Evolutionary conservation across 2,888 invertebrate species (phyloP).

Genomic region (Caenorhabditis virilis): DNA sequence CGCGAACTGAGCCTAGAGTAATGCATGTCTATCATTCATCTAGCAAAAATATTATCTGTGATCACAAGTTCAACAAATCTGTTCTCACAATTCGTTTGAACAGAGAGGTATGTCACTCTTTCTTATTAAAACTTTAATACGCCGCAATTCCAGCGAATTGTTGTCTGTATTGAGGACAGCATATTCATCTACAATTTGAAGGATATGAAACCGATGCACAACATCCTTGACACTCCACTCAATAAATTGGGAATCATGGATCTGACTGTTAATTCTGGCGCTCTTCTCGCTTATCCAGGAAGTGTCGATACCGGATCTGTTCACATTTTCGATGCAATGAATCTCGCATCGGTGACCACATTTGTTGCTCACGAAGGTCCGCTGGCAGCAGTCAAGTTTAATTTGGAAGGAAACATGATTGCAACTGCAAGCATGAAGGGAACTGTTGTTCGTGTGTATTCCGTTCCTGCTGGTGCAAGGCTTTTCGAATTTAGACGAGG

Average conservation of each 20-base stretch:
- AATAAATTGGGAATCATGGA: slow-evolving; percentile 80
- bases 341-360: slow-evolving; percentile 92
- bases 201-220: slow-evolving; percentile 79
- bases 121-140: not conserved
- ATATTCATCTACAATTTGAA: slow-evolving; percentile 95
- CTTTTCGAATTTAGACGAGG: slow-evolving; percentile 94
- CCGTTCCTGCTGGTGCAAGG: slow-evolving; percentile 82
- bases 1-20: slow-evolving; percentile 81
- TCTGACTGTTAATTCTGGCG: slow-evolving; percentile 74
- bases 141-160: slow-evolving; percentile 77
- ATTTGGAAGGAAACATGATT: slow-evolving; percentile 76
- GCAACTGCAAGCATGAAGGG: slow-evolving; percentile 73
- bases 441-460: slow-evolving; percentile 94
- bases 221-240: slow-evolving; percentile 94
- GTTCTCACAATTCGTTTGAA: slow-evolving; percentile 93
- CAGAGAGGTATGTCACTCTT: slow-evolving; percentile 77
- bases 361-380: slow-evolving; percentile 95
- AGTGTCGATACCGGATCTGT: slow-evolving; percentile 59
- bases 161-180: slow-evolving; percentile 95
- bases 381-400: slow-evolving; percentile 91
- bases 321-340: slow-evolving; percentile 89
- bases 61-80: slow-evolving; percentile 91
- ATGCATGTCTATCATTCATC: slow-evolving; percentile 95
- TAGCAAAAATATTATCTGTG: slow-evolving; percentile 79
- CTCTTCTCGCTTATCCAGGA: slow-evolving; percentile 94